Evolutionary conservation across 2,888 invertebrate species (phyloP).

Genomic region (Ichneumoninae sp.): DNA sequence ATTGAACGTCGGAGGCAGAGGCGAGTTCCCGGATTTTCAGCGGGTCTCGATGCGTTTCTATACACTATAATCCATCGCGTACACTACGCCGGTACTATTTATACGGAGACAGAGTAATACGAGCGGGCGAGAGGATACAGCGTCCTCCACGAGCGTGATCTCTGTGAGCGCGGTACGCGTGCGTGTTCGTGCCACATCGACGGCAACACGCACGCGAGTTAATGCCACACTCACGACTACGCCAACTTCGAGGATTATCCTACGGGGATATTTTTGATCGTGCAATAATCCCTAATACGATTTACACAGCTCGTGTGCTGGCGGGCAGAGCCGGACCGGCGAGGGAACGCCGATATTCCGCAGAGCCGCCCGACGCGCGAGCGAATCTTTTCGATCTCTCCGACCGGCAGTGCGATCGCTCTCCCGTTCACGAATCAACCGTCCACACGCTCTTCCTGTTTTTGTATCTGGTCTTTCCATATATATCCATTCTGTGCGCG

Average conservation of each 20-base stretch:
- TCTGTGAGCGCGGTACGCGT: not conserved
- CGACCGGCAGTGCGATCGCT: conserved; percentile 47
- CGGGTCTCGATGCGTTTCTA: conserved; percentile 12
- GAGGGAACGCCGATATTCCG: conserved; percentile 39
- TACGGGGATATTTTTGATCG: conserved; percentile 83
- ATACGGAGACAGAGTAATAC: conserved; percentile 39
- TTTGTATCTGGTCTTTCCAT: conserved; percentile 17
- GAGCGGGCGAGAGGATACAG: conserved; percentile 23
- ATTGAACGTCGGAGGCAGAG: not conserved
- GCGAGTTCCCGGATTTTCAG: conserved; percentile 11
- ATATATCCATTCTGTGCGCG: conserved; percentile 1
- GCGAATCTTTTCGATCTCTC: conserved; percentile 43
- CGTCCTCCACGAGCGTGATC: not conserved
- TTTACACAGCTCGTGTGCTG: conserved; percentile 80
- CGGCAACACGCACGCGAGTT: conserved; percentile 67
- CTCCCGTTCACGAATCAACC: not conserved
- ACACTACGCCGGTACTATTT: conserved; percentile 9
- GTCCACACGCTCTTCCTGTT: conserved; percentile 42
- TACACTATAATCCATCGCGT: conserved; percentile 2
- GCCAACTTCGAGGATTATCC: conserved; percentile 82
- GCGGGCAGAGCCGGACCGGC: conserved; percentile 43
- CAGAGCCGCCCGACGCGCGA: conserved; percentile 16
- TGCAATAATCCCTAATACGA: conserved; percentile 84
- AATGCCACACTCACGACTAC: conserved; percentile 80
- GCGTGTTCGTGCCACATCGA: conserved; percentile 22